phyloP scores from a whole-genome alignment of 2,113 vertebrate genomes.

The Platichthys flesus region DNA sequence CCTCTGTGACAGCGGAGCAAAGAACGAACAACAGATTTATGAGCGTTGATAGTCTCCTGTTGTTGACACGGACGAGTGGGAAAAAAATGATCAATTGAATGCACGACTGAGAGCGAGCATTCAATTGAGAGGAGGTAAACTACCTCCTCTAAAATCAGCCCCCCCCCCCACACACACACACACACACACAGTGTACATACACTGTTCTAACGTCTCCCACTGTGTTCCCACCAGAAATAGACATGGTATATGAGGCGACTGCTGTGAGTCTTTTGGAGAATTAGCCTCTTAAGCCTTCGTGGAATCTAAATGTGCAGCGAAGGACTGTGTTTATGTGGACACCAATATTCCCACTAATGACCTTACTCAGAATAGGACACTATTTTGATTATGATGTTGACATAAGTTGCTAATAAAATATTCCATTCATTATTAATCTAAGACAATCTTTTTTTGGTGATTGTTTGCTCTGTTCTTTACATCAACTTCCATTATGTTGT shows the following conservation, averaged over 20 bases:
- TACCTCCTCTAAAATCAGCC: neutral
- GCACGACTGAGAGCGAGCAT: slow-evolving; percentile 1
- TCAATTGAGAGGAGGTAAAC: no score
- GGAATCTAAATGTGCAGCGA: neutral
- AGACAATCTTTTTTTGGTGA: no score
- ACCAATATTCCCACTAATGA: no score
- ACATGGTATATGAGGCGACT: slow-evolving; percentile 25
- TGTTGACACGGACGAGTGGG: neutral
- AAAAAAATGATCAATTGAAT: neutral
- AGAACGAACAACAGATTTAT: slow-evolving; percentile 16
- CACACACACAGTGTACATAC: neutral
- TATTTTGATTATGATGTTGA: no score
- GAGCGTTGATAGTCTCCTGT: neutral
- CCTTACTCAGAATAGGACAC: no score
- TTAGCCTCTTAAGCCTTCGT: slow-evolving; percentile 1
- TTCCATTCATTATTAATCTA: no score
- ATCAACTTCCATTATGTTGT: no score
- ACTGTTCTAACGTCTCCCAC: slow-evolving; percentile 27
- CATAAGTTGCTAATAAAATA: no score
- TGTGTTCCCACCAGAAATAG: slow-evolving; percentile 29
- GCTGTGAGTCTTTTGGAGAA: slow-evolving; percentile 23
- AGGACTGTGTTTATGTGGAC: neutral
- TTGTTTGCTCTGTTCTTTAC: no score
- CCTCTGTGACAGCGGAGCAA: neutral
- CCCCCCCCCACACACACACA: neutral